Evolutionary conservation across 2,888 invertebrate species (phyloP), one percentile per base, ranked within the genome.

Genomic region (Osmoderma eremita): DNA sequence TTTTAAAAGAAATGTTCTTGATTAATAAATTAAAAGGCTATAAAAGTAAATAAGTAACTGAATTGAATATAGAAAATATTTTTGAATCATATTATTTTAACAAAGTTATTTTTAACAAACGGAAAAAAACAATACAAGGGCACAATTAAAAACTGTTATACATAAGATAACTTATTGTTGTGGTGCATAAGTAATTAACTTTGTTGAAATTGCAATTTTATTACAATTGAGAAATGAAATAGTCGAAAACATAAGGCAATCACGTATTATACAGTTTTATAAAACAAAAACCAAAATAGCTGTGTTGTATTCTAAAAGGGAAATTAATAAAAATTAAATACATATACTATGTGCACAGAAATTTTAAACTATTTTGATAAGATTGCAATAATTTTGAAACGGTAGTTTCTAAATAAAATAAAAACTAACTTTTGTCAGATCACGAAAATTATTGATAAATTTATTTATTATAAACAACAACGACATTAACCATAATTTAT

Each of bases 311-410:
- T 80, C 80, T 80, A 79, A 81, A 80, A 76, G 70, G 75, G 73
- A 68, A 68, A 72, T 72, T 71, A 71, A 68, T 65, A 69, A 38
- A 70, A 69, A 65, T 39, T 67, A 66, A 71, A 75, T 75, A 53
- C 53, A 53, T 53, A 76, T 76, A 77, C 61, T 76, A 77, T 75
- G 74, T 77, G 78, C 78, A 78, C 79, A 79, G 77, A 81, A 78
- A 76, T 75, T 78, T 75, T 77, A 74, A 77, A 76, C 79, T 82
- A 81, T 82, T 81, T 81, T 81, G 80, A 80, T 81, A 81, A 81
- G 76, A 79, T 79, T 81, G 80, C 80, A 81, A 82, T 81, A 80
- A 80, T 74, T 74, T 76, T 74, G 70, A 73, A 76, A 74, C 72
- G 15, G 30, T 67, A 38, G 68, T 67, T 66, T 69, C 53, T 62